phyloP scores from a whole-genome alignment of 1,140 invertebrate species.

The Saccostrea glomerata region DNA sequence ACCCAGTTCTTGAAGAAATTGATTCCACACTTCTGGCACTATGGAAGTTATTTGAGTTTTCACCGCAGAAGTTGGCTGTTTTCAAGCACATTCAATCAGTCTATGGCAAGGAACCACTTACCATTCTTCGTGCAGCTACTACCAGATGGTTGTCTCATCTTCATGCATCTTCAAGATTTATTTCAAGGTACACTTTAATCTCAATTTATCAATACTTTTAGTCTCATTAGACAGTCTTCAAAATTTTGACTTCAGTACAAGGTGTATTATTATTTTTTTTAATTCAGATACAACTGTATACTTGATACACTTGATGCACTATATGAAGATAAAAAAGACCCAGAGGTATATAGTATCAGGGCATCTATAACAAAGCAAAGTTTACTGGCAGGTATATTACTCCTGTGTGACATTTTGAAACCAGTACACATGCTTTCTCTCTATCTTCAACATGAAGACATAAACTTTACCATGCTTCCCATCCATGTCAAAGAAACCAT shows the following conservation, averaged over 20 bases:
- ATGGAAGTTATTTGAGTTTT: slow-evolving; percentile 58
- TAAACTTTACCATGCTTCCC: slow-evolving; percentile 30
- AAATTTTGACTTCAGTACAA: not conserved
- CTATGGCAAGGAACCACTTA: slow-evolving; percentile 47
- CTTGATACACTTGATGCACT: slow-evolving; percentile 43
- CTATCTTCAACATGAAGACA: slow-evolving; percentile 42
- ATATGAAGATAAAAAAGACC: slow-evolving; percentile 46
- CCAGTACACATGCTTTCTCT: slow-evolving; percentile 37
- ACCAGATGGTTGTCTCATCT: slow-evolving; percentile 56
- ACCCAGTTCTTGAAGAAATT: slow-evolving; percentile 30
- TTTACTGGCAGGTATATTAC: slow-evolving; percentile 32
- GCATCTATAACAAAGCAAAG: not conserved
- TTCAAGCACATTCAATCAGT: slow-evolving; percentile 43
- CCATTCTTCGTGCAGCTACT: slow-evolving; percentile 41
- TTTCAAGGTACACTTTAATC: not conserved
- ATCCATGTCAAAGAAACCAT: slow-evolving; percentile 27
- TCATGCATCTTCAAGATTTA: slow-evolving; percentile 39
- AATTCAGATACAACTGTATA: slow-evolving; percentile 23
- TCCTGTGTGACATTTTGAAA: slow-evolving; percentile 42
- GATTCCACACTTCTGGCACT: slow-evolving; percentile 47
- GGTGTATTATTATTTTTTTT: not conserved
- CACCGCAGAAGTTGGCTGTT: slow-evolving; percentile 44
- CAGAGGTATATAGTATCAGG: slow-evolving; percentile 36
- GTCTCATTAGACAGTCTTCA: not conserved
- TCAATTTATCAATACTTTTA: not conserved